A percentile compares a stretch with the other conserved stretches of the same genome.
These are phyloP conservation scores for Drosophila emarginata DNA, from an alignment of 2,888 invertebrate species.

Conservation along the genomic window DNA sequence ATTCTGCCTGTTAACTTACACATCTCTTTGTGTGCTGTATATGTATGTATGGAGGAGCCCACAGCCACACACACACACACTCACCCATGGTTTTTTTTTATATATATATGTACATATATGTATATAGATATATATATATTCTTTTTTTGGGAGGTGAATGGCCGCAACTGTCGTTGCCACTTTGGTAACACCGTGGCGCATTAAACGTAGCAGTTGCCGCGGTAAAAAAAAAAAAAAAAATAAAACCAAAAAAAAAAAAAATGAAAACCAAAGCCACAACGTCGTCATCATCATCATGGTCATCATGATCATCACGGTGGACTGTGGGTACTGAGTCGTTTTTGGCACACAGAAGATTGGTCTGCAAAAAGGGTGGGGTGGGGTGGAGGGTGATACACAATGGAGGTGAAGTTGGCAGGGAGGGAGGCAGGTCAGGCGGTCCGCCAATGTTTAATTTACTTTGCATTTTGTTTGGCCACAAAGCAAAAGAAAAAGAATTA, in stretches of 20 bases:
- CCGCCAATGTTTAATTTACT: constrained; percentile 69
- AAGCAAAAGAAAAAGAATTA: constrained; percentile 36
- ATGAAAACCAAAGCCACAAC: constrained; percentile 57
- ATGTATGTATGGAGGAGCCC: constrained; percentile 28
- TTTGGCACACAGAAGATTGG: constrained; percentile 46
- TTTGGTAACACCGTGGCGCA: constrained; percentile 74
- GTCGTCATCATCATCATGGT: constrained; percentile 63
- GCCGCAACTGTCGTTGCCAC: constrained; percentile 78
- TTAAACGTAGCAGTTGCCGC: constrained; percentile 67
- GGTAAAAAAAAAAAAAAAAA: constrained; percentile 36
- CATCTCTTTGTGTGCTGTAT: constrained; percentile 61
- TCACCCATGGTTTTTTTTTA: constrained; percentile 45
- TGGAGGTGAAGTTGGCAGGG: constrained; percentile 18
- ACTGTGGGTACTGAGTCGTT: constrained; percentile 30
- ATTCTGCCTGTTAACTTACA: constrained; percentile 34
- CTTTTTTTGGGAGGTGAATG: constrained; percentile 80
- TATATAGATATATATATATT: no score
- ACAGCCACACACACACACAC: constrained; percentile 15
- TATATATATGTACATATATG: no score
- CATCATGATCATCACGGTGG: constrained; percentile 54
- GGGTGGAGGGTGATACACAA: constrained; percentile 4
- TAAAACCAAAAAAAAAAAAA: constrained; percentile 19
- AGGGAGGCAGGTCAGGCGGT: constrained; percentile 31
- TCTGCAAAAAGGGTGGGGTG: not conserved
- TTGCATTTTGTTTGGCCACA: constrained; percentile 70